phyloP scores from a whole-genome alignment of 2,797 vertebrate genomes.

The Takifugu rubripes region DNA sequence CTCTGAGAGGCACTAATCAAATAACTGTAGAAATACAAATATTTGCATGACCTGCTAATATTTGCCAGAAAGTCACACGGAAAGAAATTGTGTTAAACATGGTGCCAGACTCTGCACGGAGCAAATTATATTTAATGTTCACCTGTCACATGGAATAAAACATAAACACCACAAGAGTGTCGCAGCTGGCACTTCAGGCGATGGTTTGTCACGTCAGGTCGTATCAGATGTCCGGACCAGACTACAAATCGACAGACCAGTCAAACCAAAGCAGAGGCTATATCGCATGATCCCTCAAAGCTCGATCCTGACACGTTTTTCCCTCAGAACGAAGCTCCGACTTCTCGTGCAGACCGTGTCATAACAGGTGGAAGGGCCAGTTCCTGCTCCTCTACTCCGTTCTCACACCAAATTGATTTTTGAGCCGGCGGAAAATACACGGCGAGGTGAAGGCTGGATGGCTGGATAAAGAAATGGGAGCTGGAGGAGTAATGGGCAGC shows the following conservation, averaged over 20 bases:
- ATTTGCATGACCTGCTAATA: too few relatives aligned
- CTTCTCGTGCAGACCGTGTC: constrained; percentile 1
- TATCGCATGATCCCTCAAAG: constrained; percentile 34
- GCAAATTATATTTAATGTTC: too few relatives aligned
- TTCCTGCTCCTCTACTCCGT: constrained; percentile 32
- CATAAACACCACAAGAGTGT: too few relatives aligned
- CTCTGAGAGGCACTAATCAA: too few relatives aligned
- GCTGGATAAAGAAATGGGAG: constrained; percentile 32
- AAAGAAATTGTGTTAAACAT: too few relatives aligned
- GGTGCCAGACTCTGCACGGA: too few relatives aligned
- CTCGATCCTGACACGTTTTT: constrained; percentile 24
- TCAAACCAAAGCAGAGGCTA: constrained; percentile 1
- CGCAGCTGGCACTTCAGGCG: too few relatives aligned
- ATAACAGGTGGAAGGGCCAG: constrained; percentile 19
- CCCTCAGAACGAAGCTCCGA: constrained; percentile 2
- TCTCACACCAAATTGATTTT: constrained; percentile 59
- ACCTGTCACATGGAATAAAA: too few relatives aligned
- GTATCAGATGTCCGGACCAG: constrained; percentile 10
- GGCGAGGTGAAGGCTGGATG: constrained; percentile 31
- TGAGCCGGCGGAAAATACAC: constrained; percentile 30
- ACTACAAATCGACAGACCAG: neutral
- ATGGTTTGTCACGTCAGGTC: neutral
- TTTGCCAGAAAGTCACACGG: too few relatives aligned
- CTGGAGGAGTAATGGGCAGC: constrained; percentile 35
- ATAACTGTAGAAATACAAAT: too few relatives aligned